Percentiles rank a stretch among this genome's conserved stretches.
These are phyloP conservation scores for Arnoldichthys spilopterus DNA, from an alignment of 2,797 vertebrate genomes.

Conservation along the genomic window DNA sequence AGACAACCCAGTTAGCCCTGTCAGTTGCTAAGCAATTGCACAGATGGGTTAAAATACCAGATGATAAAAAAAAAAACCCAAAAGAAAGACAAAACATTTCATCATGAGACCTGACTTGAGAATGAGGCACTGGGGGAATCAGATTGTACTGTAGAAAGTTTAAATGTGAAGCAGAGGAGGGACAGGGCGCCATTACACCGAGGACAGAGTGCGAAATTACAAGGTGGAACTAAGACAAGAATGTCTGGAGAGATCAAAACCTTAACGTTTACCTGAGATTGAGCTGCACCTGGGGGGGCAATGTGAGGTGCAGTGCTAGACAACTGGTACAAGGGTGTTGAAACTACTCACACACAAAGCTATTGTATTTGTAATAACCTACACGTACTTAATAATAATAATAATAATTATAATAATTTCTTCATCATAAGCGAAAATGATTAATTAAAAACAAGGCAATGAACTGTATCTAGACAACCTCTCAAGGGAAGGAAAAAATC, in stretches of 20 bases:
- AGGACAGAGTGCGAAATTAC: constrained; percentile 19
- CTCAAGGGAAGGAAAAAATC: constrained; percentile 70
- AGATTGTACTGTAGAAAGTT: constrained; percentile 46
- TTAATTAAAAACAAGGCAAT: constrained; percentile 84
- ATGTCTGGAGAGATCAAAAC: constrained; percentile 75
- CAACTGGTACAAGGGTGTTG: constrained; percentile 71
- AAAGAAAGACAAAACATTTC: constrained; percentile 36
- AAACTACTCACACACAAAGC: constrained; percentile 74
- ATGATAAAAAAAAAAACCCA: constrained; percentile 52
- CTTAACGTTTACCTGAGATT: constrained; percentile 83
- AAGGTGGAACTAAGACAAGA: constrained; percentile 60
- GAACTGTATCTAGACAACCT: constrained; percentile 83
- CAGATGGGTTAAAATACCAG: constrained; percentile 68
- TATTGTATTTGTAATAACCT: constrained; percentile 70
- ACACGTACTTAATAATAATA: constrained; percentile 62
- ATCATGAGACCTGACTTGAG: constrained; percentile 63
- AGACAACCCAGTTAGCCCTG: constrained; percentile 71
- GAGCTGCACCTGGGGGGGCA: constrained; percentile 71
- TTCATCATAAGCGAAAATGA: constrained; percentile 36
- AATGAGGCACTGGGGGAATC: constrained; percentile 59
- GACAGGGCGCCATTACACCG: constrained; percentile 18
- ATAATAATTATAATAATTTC: constrained; percentile 68
- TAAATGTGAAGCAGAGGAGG: constrained; percentile 41
- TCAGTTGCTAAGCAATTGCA: constrained; percentile 61
- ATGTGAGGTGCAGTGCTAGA: constrained; percentile 74